A percentile compares a stretch with the other conserved stretches of the same genome.
phyloP scores from a whole-genome alignment of 2,888 invertebrate genomes.

The Entomobrya multifasciata region DNA sequence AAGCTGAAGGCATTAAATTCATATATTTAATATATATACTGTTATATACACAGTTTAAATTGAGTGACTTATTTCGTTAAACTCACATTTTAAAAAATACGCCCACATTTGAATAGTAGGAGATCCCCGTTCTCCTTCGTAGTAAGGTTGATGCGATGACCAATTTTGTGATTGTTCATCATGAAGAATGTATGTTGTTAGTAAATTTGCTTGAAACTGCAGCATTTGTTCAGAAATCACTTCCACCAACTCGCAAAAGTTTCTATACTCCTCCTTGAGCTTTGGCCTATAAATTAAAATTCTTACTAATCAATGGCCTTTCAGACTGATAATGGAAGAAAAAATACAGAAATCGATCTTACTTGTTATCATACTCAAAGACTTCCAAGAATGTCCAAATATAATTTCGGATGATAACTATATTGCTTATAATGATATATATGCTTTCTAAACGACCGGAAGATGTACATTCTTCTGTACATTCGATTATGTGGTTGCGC shows the following conservation, averaged over 20 bases:
- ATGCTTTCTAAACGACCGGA: conserved; percentile 78
- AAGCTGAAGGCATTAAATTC: conserved; percentile 85
- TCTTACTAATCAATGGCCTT: no score
- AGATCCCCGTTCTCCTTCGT: conserved; percentile 86
- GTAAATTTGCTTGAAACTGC: conserved; percentile 89
- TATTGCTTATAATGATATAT: conserved; percentile 79
- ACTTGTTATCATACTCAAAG: conserved; percentile 79
- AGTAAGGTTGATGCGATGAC: conserved; percentile 85
- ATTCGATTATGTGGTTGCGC: conserved; percentile 77
- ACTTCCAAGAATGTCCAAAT: conserved; percentile 79
- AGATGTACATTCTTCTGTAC: conserved; percentile 77
- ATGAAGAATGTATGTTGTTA: conserved; percentile 90
- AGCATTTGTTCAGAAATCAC: conserved; percentile 91
- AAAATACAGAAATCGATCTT: conserved; percentile 12
- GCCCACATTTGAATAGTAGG: conserved; percentile 94
- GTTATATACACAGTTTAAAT: no score
- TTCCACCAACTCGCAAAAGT: conserved; percentile 85
- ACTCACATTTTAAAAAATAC: conserved; percentile 90
- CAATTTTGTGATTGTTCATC: conserved; percentile 90
- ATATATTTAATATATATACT: no score
- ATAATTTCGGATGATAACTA: conserved; percentile 79
- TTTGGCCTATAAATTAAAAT: conserved; percentile 77
- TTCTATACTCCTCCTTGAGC: conserved; percentile 78
- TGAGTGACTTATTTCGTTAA: background rate
- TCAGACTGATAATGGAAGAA: no score